Evolutionary conservation across 2,888 invertebrate species (phyloP), one percentile per base, ranked within the genome.

Genomic region (Ophion ellenae): DNA sequence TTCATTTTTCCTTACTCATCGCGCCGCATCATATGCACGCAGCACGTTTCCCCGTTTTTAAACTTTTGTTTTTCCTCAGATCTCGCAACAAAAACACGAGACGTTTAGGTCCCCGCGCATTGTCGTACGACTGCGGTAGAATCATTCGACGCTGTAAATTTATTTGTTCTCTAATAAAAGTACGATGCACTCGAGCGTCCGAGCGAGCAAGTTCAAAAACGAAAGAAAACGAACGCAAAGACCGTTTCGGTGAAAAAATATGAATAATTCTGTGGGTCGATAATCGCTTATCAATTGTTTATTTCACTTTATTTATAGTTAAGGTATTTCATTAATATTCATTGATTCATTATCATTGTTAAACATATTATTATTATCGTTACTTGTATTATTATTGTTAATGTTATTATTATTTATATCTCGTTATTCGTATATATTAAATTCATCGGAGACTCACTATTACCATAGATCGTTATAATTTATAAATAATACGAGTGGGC

Each of bases 321-420:
- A 91, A 91, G 89, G 87, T 89, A 82, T 88, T 87, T 14, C 80
- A 87, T 87, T 88, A 75, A 75, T 88, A 88, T 87, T 90, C 87
- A 89, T 90, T 80, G 86, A 87, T 87, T 83, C 76, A 87, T 89
- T 90, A 90, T 90, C 90, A 89, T 90, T 89, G 88, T 90, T 91
- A 90, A 90, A 90, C 89, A 89, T 91, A 90, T 89, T 90, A 90
- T 90, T 90, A 90, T 89, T 64, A 14, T 89, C 88, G 87, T 90
- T 77, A 69, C 57, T 73, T 73, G 28, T 40, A 45, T 64, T 63
- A 17, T 81, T 64, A 57, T 69, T 40, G 17, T 70, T 53, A 17
- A 17, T 17, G 17, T 17, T 53, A 53, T 53, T 53, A 53, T 53
- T 53, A 53, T 53, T 71, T 79, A 36, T 69, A 53, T 79, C 24